Base-by-base conservation (phyloP, 2,797 vertebrate genomes). In the Artibeus jamaicensis region DNA sequence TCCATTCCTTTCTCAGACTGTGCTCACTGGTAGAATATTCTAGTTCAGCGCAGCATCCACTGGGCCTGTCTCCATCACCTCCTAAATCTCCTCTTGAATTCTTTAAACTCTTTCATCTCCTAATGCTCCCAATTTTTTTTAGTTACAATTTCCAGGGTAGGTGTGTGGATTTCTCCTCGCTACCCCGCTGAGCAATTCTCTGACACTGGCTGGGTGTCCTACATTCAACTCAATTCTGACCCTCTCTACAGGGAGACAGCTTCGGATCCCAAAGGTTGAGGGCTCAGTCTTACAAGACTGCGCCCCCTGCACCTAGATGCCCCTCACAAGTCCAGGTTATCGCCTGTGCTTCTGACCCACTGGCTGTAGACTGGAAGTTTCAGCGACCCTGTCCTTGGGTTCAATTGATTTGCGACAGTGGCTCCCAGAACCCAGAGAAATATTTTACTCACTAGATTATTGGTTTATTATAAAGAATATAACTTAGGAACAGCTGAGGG, bases 291-390 rank as follows among this genome's bases (percentile, higher is more conserved):
- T 26, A 46, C 16, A 26, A 37, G 39, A 7, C 10, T 34, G 67
- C 3, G 21, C 29, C 4, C 32, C 44, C 59, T 0, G 11, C 0
- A 9, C 57, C 19, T 24, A 46, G 62, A 16, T 71, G 88, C 65
- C 65, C 53, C 3, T 37, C 50, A 3, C 65, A 71, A 57, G 32
- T 46, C 65, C 77, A 34, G 37, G n/a, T 39, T 50, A 62, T 65
- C 42, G 8, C 44, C 71, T 53, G 44, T 53, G 34, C 57, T 39
- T 67, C 57, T 78, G 73, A 53, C 73, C 44, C 9, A 42, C 74
- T 4, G 5, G 50, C 50, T 81, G 12, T 59, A 37, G 39, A 70
- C 29, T 1, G 1, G 11, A 71, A 9, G 1, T 81, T 90, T 14
- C 19, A 39, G 21, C 0, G 5, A n/a, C 26, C 29, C 26, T 24